Evolutionary conservation across 2,888 invertebrate genomes (phyloP).

Genomic region (Reticulitermes lucifugus): DNA sequence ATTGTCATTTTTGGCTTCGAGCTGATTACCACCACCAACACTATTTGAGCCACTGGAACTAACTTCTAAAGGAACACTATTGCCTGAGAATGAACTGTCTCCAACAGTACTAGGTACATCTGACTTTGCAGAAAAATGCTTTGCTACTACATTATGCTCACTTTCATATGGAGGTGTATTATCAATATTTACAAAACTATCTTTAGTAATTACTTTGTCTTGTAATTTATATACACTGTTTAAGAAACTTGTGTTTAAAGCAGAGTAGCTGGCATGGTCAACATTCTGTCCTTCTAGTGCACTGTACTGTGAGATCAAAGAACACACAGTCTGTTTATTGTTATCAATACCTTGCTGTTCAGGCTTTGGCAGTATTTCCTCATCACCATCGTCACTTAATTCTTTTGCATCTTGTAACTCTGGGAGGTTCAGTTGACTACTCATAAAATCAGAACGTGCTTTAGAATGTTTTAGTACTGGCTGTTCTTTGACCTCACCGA

Average conservation of each 20-base stretch:
- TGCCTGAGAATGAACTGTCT: conserved; percentile 13
- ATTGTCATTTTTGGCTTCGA: conserved; percentile 55
- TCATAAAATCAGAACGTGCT: conserved; percentile 63
- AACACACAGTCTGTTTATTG: background rate
- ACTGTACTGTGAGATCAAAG: background rate
- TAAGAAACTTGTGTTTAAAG: background rate
- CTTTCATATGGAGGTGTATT: background rate
- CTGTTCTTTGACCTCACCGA: background rate
- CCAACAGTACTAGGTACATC: conserved; percentile 5
- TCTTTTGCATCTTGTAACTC: conserved; percentile 42
- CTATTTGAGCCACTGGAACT: conserved; percentile 54
- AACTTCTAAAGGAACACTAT: conserved; percentile 42
- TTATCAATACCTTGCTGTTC: background rate
- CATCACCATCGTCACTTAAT: background rate
- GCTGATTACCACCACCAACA: conserved; percentile 54
- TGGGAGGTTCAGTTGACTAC: conserved; percentile 59
- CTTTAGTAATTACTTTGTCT: background rate
- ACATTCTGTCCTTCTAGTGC: background rate
- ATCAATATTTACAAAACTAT: background rate
- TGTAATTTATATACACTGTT: conserved; percentile 4
- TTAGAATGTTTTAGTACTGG: conserved; percentile 54
- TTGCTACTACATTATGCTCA: background rate
- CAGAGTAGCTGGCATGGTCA: background rate
- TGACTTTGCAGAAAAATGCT: conserved; percentile 42
- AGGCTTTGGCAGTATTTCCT: background rate